Conservation (phyloP, 2,888 invertebrate genomes). For the Salpingus planirostris region DNA sequence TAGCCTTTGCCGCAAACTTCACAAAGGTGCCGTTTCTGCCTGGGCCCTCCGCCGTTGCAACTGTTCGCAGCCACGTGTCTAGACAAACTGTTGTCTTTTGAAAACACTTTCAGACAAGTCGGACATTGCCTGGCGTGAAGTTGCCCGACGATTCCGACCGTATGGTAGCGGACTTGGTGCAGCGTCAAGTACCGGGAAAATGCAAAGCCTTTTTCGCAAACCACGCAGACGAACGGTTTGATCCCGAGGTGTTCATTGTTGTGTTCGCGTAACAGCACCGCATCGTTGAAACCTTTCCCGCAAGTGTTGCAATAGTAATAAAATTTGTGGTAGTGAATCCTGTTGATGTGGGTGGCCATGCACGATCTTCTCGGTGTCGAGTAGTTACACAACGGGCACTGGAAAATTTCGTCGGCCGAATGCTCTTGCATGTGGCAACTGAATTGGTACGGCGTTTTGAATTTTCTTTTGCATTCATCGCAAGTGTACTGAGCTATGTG, state of each 20-base stretch:
- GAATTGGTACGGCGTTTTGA: constrained; percentile 32
- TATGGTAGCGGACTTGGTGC: constrained; percentile 31
- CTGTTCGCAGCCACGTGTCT: constrained; percentile 40
- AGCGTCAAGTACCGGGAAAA: constrained; percentile 27
- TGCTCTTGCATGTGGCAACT: constrained; percentile 31
- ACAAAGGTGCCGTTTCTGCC: constrained; percentile 29
- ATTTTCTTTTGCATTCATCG: constrained; percentile 27
- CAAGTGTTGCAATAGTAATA: constrained; percentile 42
- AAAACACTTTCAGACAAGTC: constrained; percentile 31
- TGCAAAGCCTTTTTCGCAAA: constrained; percentile 40
- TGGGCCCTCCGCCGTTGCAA: constrained; percentile 21
- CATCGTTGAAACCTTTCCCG: constrained; percentile 34
- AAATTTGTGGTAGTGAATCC: constrained; percentile 42
- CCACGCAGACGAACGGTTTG: constrained; percentile 38
- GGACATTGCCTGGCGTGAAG: constrained; percentile 38
- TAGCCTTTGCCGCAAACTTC: constrained; percentile 36
- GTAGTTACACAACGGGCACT: constrained; percentile 29
- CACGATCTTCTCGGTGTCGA: constrained; percentile 9
- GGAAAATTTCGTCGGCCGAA: constrained; percentile 25
- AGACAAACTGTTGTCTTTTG: constrained; percentile 36
- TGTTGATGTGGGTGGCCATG: constrained; percentile 45
- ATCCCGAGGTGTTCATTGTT: constrained; percentile 38
- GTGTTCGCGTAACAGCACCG: constrained; percentile 42
- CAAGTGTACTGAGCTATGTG: constrained; percentile 40
- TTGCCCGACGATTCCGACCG: constrained; percentile 38